phyloP scores from a whole-genome alignment of 2,888 invertebrate species.

The Brenthis ino region DNA sequence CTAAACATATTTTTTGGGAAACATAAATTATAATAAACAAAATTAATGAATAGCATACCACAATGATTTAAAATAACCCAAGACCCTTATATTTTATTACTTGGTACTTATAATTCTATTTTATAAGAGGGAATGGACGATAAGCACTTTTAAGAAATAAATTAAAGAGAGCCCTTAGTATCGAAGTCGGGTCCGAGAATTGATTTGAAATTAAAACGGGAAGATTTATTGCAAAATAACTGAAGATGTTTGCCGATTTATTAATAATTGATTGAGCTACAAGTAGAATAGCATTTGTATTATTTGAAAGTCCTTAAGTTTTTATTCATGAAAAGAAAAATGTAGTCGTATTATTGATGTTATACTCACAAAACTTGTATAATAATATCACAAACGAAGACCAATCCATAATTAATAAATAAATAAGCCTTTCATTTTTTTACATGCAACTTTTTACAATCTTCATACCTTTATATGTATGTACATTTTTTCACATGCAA shows the following conservation, averaged over 20 bases:
- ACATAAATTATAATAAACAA: too few relatives aligned
- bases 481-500: too few relatives aligned
- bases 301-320: neutral
- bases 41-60: too few relatives aligned
- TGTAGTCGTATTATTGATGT: neutral
- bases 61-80: too few relatives aligned
- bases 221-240: constrained; percentile 33
- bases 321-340: neutral
- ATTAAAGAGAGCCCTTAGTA: constrained; percentile 19
- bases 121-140: constrained; percentile 15
- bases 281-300: constrained; percentile 7
- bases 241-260: constrained; percentile 36
- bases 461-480: too few relatives aligned
- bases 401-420: too few relatives aligned
- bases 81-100: too few relatives aligned
- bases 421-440: too few relatives aligned
- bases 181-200: constrained; percentile 19
- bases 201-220: constrained; percentile 26
- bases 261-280: constrained; percentile 17
- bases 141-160: constrained; percentile 22
- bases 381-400: too few relatives aligned
- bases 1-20: too few relatives aligned
- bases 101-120: too few relatives aligned
- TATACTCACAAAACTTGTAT: neutral
- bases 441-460: too few relatives aligned